Base-by-base conservation (phyloP, 2,888 invertebrate species). In the Oscheius sp. region DNA sequence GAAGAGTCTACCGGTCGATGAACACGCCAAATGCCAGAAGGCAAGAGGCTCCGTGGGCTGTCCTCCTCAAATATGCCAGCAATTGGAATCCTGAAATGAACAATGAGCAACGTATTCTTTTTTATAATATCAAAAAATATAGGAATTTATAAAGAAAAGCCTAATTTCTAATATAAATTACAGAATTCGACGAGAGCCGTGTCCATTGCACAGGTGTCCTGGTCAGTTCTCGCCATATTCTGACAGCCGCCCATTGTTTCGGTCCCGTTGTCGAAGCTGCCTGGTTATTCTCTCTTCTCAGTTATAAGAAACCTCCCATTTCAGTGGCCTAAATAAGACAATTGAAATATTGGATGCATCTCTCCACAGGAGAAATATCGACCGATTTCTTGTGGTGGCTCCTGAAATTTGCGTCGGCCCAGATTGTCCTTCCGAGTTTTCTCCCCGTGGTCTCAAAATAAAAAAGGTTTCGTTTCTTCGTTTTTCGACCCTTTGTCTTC, bases 181-280 rank as follows among this genome's bases (percentile, higher is more conserved):
- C 9, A 55, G 55, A 61, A 23, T 61, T 61, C 21, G 43, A 61
- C n/a, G 61, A 61, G 43, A 61, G 61, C 21, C 41, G 23, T 21
- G 61, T 43, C 18, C 61, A 43, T 18, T 61, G 61, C 43, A 61
- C 41, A 43, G 61, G 61, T 9, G 41, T 41, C 7, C 43, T 61
- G 45, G 41, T 61, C 43, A 61, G 61, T 25, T 61, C 61, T 2
- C 16, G 61, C 13, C 61, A 61, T 43, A 41, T 61, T 13, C 43
- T 61, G 1, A 43, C 61, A 2, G 61, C 61, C 18, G 61, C 61
- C 21, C 61, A 61, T 18, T 61, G 61, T 43, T 61, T 61, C 23
- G 61, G 61, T 2, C 61, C 61, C 3, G 7, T 61, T 16, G 21
- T 61, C 43, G 61, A 61, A 45, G 43, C 43, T n/a, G 43, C 16